Evolutionary conservation across 2,113 vertebrate genomes (phyloP), one percentile per base, ranked within the genome.

Genomic region (Petroica traversi): DNA sequence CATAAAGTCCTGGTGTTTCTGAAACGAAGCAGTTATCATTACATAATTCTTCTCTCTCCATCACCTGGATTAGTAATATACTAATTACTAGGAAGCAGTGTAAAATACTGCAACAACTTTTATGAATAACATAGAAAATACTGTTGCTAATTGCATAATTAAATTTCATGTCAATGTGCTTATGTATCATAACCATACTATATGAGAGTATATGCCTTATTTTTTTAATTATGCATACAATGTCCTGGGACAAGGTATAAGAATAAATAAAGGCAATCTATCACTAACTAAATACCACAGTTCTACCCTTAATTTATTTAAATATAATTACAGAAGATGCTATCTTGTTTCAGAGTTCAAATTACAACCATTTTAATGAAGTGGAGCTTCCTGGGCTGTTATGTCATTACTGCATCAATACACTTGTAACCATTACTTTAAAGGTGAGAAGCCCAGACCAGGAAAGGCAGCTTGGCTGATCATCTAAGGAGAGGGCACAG

Each of bases 301-400:
- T 81, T 93, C 85, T 84, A 83, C 72, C 46, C 66, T 90, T 91
- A 92, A 95, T 93, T 93, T 89, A 93, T 96, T 93, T 93, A 95
- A 94, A 96, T 85, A 94, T 79, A 94, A 91, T 92, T 97, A 87
- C 86, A 84, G 75, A 92, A 91, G 87, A 86, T 71, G 71, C 76
- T 80, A 90, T 92, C 86, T 75, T 95, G 85, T 94, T 91, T 76
- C 79, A 57, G 55, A 90, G 78, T 83, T 92, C 87, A 95, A 94
- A 85, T 75, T 69, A 76, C 34, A 75, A 67, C 59, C 52, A 59
- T 49, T 89, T 92, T 89, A 95, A 93, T 76, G 85, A 93, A 95
- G 85, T 84, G 68, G 41, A 89, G 86, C 64, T 93, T 91, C 64
- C 73, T 85, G 91, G 80, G 52, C 67, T 94, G 89, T 58, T 79